phyloP scores from a whole-genome alignment of 2,797 vertebrate species.

The Adelosebastes latens region DNA sequence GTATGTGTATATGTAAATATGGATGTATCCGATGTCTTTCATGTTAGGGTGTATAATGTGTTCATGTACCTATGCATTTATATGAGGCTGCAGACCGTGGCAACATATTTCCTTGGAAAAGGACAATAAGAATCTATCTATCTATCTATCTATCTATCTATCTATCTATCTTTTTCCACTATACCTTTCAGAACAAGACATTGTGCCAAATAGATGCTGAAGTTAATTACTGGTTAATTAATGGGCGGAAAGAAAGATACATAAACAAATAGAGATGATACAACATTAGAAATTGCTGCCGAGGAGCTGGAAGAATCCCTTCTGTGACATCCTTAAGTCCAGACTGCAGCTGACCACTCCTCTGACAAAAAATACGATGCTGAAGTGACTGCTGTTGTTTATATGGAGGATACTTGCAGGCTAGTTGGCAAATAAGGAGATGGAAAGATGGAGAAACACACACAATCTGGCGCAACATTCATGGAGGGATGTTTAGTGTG shows the following conservation, averaged over 20 bases:
- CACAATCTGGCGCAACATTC: conserved; percentile 29
- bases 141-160: no score
- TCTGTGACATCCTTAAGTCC: background rate
- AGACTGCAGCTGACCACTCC: conserved; percentile 1
- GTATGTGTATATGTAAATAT: background rate
- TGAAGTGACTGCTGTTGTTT: conserved; percentile 10
- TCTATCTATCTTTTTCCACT: no score
- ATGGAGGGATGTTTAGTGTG: conserved; percentile 26
- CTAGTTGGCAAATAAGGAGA: conserved; percentile 27
- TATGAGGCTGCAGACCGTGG: background rate
- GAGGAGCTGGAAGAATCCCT: background rate
- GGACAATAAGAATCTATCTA: background rate
- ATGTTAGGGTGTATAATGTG: background rate
- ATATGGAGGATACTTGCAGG: conserved; percentile 9
- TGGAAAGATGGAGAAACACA: background rate
- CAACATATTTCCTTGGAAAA: background rate
- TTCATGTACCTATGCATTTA: background rate
- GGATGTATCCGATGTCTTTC: background rate
- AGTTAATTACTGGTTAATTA: conserved; percentile 8
- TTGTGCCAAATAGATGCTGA: background rate
- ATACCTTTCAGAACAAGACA: no score
- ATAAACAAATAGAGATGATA: background rate
- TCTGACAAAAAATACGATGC: background rate
- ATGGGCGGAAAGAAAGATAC: background rate
- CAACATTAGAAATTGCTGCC: background rate